phyloP scores from a whole-genome alignment of 2,888 invertebrate species.

The Coelopa pilipes region DNA sequence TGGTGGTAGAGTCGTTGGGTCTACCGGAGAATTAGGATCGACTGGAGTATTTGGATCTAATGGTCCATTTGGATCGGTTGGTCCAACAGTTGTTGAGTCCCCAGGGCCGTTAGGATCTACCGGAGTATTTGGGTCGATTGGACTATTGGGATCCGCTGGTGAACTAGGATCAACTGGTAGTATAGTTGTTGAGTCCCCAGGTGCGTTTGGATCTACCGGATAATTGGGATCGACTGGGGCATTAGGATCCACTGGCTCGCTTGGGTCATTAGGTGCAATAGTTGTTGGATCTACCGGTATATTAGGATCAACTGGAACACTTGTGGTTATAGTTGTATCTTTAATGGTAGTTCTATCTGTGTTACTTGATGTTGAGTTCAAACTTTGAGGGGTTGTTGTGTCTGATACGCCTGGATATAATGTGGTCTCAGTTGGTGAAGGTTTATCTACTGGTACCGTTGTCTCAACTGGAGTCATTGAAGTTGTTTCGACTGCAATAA shows the following conservation, averaged over 20 bases:
- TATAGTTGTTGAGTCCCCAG: conserved; percentile 20
- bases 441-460: background rate
- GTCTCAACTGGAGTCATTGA: background rate
- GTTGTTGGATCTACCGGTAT: conserved; percentile 1
- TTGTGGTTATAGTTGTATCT: background rate
- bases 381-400: background rate
- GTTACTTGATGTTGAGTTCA: background rate
- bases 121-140: background rate
- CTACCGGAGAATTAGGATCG: conserved; percentile 39
- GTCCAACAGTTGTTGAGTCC: conserved; percentile 15
- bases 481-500: conserved; percentile 34
- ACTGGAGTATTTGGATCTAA: conserved; percentile 33
- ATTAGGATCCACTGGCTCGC: background rate
- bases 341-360: background rate
- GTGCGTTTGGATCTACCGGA: background rate
- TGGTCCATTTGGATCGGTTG: conserved; percentile 33
- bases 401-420: background rate
- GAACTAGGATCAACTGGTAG: background rate
- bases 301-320: conserved; percentile 31
- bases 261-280: background rate
- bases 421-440: conserved; percentile 30
- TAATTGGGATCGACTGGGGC: background rate
- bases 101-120: conserved; percentile 30
- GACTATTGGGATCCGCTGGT: background rate
- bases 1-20: conserved; percentile 35